Base-by-base conservation (phyloP, 1,140 invertebrate species). In the Bombus difficillimus region DNA sequence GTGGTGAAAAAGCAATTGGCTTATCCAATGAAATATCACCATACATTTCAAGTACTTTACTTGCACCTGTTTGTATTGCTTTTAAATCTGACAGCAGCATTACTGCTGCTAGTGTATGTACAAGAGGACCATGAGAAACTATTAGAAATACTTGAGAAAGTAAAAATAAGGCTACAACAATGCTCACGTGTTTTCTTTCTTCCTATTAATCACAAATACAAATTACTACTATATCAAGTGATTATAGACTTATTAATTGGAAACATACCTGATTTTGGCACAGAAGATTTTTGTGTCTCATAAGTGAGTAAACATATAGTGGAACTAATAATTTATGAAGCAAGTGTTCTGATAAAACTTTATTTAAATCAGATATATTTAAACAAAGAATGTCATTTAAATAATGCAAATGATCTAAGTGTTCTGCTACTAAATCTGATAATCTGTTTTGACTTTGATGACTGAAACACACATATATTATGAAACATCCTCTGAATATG, bases 321-420 rank as follows among this genome's bases (percentile, higher is more conserved):
- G 99, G 99, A 86, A 99, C 97, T 47, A 99, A 96, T 3, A 99
- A 95, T 94, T 99, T 98, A 93, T 99, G 98, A 41, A 99, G 95
- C 41, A 99, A 95, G 95, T 99, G 98, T 93, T 99, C 98, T 0
- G 98, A 98, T n/a, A 99, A 95, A 43, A 99, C 98, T 90, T 98
- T 97, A 95, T 99, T 99, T 72, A 99, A 96, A 91, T 98, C 97
- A 59, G 97, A 97, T 91, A 99, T 99, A 93, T 98, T 97, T 34
- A 99, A 96, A 92, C 97, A 97, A 34, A 99, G 96, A 93, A 99
- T 99, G 91, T 99, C 99, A 93, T 99, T 99, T 39, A 99, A 95
- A 94, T 99, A 99, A 95, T 99, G 99, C 25, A 99, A 95, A 95
- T 99, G 98, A 95, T 99, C 99, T 68, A 99, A 96, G 95, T 99